These are phyloP conservation scores for Coranthus polyacanthus DNA, from an alignment of 2,797 vertebrate genomes.

Conservation along the genomic window DNA sequence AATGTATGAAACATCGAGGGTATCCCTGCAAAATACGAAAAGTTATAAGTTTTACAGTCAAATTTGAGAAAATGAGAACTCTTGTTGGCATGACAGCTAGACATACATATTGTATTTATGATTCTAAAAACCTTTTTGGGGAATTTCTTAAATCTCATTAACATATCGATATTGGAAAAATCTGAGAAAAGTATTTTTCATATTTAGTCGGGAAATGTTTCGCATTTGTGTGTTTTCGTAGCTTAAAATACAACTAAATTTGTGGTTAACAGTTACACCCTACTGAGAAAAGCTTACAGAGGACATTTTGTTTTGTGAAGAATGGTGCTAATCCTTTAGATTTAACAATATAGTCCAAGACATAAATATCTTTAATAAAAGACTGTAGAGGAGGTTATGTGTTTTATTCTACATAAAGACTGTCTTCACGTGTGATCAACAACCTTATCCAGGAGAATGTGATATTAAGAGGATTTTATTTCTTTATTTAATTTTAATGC, in stretches of 20 bases:
- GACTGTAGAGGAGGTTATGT: neutral
- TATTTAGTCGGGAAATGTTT: conserved; percentile 18
- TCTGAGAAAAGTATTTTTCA: neutral
- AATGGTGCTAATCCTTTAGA: conserved; percentile 56
- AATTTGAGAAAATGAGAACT: conserved; percentile 9
- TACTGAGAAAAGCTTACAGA: conserved; percentile 34
- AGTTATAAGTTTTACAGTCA: neutral
- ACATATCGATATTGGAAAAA: conserved; percentile 29
- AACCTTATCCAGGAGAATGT: conserved; percentile 15
- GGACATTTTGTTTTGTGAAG: conserved; percentile 57
- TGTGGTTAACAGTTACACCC: conserved; percentile 22
- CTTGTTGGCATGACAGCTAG: neutral
- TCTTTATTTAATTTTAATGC: conserved; percentile 53
- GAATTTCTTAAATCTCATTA: conserved; percentile 25
- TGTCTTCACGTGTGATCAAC: conserved; percentile 24
- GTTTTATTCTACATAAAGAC: conserved; percentile 21
- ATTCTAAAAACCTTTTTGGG: neutral
- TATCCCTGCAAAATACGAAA: conserved; percentile 66
- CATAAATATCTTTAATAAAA: conserved; percentile 39
- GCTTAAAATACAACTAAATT: conserved; percentile 36
- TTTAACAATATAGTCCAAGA: conserved; percentile 49
- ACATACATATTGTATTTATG: neutral
- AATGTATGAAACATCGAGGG: conserved; percentile 16
- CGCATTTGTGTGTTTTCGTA: conserved; percentile 8
- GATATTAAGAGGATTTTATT: conserved; percentile 39